A percentile compares a stretch with the other conserved stretches of the same genome.
These are phyloP conservation scores for Phocoena phocoena DNA, from an alignment of 2,113 vertebrate genomes.

Conservation along the genomic window DNA sequence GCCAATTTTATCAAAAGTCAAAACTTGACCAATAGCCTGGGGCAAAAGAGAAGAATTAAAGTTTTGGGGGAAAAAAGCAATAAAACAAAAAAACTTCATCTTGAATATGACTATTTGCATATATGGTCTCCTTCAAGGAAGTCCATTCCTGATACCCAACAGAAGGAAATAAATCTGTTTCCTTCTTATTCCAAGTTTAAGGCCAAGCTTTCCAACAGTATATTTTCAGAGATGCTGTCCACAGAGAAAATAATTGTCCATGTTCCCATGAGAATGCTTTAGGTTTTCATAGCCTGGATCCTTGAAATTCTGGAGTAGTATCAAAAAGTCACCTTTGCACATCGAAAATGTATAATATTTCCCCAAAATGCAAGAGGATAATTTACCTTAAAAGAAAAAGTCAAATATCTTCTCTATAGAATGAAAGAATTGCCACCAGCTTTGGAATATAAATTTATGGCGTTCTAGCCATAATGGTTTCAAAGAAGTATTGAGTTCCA, in stretches of 20 bases:
- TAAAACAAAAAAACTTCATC: too few species aligned
- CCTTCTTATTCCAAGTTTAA: background rate
- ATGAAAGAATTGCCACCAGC: background rate
- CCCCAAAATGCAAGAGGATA: background rate
- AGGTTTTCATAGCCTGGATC: background rate
- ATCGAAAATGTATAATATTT: background rate
- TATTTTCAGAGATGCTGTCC: background rate
- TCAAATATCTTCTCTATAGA: background rate
- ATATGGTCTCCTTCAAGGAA: background rate
- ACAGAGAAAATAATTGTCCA: background rate
- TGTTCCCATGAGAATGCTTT: background rate
- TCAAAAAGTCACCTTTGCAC: background rate
- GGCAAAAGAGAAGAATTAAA: background rate
- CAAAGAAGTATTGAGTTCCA: background rate
- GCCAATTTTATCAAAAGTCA: background rate
- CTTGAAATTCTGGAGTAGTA: background rate
- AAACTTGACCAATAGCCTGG: background rate
- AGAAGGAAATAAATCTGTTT: background rate
- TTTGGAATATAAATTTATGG: background rate
- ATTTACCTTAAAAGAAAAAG: background rate
- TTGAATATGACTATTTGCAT: background rate
- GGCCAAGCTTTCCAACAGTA: accelerated
- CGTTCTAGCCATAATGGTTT: background rate
- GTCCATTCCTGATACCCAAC: background rate
- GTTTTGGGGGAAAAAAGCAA: background rate